Evolutionary conservation across 2,113 vertebrate species (phyloP).

Genomic region (Poicephalus meyeri): DNA sequence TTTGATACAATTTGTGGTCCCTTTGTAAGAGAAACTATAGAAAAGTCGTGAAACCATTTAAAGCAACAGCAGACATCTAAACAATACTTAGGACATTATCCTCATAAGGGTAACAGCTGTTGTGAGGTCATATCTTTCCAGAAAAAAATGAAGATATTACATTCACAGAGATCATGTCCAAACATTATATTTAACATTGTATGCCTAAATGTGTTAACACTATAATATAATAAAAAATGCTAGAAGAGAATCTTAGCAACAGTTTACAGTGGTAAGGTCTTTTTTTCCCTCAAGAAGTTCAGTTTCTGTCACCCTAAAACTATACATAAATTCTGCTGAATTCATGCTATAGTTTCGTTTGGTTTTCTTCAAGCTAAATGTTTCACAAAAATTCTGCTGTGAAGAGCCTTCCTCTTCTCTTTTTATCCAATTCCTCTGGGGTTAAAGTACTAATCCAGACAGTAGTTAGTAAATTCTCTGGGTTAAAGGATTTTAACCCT

Average conservation of each 20-base stretch:
- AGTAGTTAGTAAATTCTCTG: background rate
- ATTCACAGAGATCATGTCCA: background rate
- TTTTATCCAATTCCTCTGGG: background rate
- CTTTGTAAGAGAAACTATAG: background rate
- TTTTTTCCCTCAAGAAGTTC: background rate
- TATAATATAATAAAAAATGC: background rate
- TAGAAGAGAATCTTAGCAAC: background rate
- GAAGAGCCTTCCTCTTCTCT: background rate
- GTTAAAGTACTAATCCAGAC: background rate
- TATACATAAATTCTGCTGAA: background rate
- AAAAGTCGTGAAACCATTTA: background rate
- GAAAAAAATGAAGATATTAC: background rate
- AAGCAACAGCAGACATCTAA: background rate
- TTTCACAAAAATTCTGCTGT: background rate
- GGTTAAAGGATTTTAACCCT: background rate
- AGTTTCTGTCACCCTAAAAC: background rate
- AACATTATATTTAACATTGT: background rate
- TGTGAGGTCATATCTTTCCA: background rate
- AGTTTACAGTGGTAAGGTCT: background rate
- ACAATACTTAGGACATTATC: background rate
- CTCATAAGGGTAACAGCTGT: background rate
- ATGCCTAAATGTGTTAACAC: background rate
- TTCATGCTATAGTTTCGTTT: background rate
- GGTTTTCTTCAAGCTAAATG: background rate
- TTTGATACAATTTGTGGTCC: background rate